Evolutionary conservation across 2,113 vertebrate genomes (phyloP).

Genomic region (Arenaria interpres): DNA sequence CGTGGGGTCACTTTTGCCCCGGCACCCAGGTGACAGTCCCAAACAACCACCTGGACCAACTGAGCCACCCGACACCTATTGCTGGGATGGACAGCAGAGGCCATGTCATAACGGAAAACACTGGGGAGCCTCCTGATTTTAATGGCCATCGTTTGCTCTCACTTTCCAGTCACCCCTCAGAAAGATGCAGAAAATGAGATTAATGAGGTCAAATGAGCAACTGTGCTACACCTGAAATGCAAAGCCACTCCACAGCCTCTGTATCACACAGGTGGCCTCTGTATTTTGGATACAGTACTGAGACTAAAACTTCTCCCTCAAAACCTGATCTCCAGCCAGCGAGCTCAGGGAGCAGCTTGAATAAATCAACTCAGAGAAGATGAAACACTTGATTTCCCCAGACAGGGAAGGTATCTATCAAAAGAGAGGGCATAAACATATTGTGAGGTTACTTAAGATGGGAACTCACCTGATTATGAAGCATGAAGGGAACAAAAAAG

Average conservation of each 20-base stretch:
- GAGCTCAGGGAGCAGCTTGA: not conserved
- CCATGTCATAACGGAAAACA: not conserved
- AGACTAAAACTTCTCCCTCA: not conserved
- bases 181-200: not conserved
- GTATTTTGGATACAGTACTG: no score
- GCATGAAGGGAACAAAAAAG: not conserved
- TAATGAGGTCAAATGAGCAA: not conserved
- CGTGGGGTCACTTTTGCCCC: accelerated
- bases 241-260: not conserved
- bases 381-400: not conserved
- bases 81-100: accelerated
- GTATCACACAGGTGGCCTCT: accelerated
- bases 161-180: not conserved
- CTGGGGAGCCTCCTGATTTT: not conserved
- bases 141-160: not conserved
- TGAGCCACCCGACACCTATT: accelerated
- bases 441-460: not conserved
- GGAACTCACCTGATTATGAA: not conserved
- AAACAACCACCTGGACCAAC: not conserved
- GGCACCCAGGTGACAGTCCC: not conserved
- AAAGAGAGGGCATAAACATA: accelerated
- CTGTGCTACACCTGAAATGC: not conserved
- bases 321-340: not conserved
- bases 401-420: not conserved
- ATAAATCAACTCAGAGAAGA: not conserved